A percentile compares a stretch with the other conserved stretches of the same genome.
These are phyloP conservation scores for Dicyrtoma fusca DNA, from an alignment of 2,888 invertebrate species.

Conservation along the genomic window DNA sequence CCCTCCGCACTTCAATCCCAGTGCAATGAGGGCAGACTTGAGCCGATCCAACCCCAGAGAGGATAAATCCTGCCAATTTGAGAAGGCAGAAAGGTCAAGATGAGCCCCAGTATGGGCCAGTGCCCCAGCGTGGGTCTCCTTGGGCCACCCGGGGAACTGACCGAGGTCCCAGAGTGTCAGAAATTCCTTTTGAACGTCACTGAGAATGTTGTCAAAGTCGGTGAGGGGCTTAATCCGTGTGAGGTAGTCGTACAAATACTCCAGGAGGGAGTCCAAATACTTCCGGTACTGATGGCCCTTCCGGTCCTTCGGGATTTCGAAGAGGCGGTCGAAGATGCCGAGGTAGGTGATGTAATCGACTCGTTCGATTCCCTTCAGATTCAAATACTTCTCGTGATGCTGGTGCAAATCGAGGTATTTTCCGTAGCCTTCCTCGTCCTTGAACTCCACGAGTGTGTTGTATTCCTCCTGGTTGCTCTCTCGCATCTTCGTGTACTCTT, in stretches of 20 bases:
- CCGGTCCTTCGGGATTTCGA: slow-evolving; percentile 89
- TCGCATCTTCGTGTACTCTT: slow-evolving; percentile 84
- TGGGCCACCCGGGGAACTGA: slow-evolving; percentile 94
- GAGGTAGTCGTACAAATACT: slow-evolving; percentile 83
- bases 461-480: slow-evolving; percentile 65
- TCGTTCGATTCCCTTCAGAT: slow-evolving; percentile 90
- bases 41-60: slow-evolving; percentile 95
- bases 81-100: slow-evolving; percentile 96
- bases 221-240: slow-evolving; percentile 82
- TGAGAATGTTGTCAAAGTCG: slow-evolving; percentile 79
- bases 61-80: slow-evolving; percentile 95
- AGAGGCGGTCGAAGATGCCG: slow-evolving; percentile 90
- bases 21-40: slow-evolving; percentile 94
- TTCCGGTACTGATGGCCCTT: slow-evolving; percentile 83
- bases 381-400: slow-evolving; percentile 93
- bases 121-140: slow-evolving; percentile 88
- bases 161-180: slow-evolving; percentile 85
- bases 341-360: slow-evolving; percentile 95
- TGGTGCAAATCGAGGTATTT: slow-evolving; percentile 97
- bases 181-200: slow-evolving; percentile 78
- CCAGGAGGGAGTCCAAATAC: slow-evolving; percentile 80
- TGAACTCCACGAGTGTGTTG: slow-evolving; percentile 81
- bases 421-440: slow-evolving; percentile 99
- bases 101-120: slow-evolving; percentile 93
- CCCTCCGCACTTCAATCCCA: slow-evolving; percentile 98